These are phyloP conservation scores for Momotus momota DNA, from an alignment of 2,797 vertebrate species.

Conservation along the genomic window DNA sequence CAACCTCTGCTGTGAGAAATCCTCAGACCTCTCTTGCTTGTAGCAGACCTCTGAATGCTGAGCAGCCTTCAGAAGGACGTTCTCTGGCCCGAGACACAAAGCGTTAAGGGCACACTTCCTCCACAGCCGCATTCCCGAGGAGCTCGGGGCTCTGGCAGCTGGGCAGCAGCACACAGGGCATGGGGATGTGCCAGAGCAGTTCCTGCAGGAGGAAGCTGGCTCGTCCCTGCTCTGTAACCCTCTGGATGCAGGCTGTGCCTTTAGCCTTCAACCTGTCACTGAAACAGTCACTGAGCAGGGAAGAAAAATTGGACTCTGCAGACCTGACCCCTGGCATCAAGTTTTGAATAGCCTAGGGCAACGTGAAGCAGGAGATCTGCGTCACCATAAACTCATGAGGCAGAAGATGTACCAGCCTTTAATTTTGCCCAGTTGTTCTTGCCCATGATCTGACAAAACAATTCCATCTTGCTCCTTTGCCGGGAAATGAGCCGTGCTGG, in stretches of 20 bases:
- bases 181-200: constrained; percentile 41
- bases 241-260: neutral
- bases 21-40: neutral
- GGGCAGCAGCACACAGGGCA: constrained; percentile 34
- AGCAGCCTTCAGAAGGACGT: neutral
- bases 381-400: neutral
- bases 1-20: constrained; percentile 17
- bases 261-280: neutral
- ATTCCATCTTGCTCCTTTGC: neutral
- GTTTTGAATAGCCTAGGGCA: neutral
- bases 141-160: neutral
- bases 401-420: neutral
- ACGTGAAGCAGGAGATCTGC: neutral
- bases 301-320: neutral
- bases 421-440: neutral
- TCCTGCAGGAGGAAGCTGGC: constrained; percentile 50
- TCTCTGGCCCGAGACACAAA: neutral
- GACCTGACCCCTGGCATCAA: neutral
- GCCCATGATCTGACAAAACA: neutral
- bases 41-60: neutral
- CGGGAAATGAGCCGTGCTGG: neutral
- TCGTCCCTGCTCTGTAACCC: neutral
- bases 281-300: neutral
- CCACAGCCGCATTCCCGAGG: neutral
- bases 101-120: constrained; percentile 38